Evolutionary conservation across 1,140 invertebrate genomes (phyloP).

Genomic region (Arion vulgaris): DNA sequence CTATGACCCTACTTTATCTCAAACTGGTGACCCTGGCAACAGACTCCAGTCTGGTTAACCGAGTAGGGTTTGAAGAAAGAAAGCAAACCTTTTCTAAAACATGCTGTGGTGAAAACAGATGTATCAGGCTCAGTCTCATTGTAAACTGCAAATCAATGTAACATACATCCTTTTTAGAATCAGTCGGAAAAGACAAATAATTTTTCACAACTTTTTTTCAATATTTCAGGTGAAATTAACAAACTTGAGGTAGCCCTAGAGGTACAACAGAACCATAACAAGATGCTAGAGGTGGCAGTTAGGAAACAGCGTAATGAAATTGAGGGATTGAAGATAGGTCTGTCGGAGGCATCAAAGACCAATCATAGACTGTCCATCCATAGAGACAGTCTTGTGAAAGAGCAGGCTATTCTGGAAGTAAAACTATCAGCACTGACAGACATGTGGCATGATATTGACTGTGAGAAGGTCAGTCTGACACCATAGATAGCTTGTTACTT

Average conservation of each 20-base stretch:
- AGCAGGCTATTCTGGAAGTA: constrained; percentile 24
- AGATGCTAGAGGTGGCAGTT: neutral
- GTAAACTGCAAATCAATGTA: too few species aligned
- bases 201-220: too few species aligned
- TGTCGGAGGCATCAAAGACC: constrained; percentile 1
- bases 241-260: constrained; percentile 5
- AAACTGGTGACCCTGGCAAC: too few species aligned
- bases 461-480: constrained; percentile 1
- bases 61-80: too few species aligned
- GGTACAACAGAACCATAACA: neutral
- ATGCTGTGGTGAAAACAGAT: too few species aligned
- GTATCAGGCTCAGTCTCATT: too few species aligned
- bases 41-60: too few species aligned
- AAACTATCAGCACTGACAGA: constrained; percentile 23
- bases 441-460: constrained; percentile 29
- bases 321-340: neutral
- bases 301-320: neutral
- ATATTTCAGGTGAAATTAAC: constrained; percentile 6
- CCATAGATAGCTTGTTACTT: too few species aligned
- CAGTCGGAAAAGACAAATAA: too few species aligned
- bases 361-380: constrained; percentile 17
- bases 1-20: too few species aligned
- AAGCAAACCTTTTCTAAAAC: too few species aligned
- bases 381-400: constrained; percentile 25
- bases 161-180: too few species aligned